Evolutionary conservation across 2,888 invertebrate genomes (phyloP).

Genomic region (Mythimna ferrago): DNA sequence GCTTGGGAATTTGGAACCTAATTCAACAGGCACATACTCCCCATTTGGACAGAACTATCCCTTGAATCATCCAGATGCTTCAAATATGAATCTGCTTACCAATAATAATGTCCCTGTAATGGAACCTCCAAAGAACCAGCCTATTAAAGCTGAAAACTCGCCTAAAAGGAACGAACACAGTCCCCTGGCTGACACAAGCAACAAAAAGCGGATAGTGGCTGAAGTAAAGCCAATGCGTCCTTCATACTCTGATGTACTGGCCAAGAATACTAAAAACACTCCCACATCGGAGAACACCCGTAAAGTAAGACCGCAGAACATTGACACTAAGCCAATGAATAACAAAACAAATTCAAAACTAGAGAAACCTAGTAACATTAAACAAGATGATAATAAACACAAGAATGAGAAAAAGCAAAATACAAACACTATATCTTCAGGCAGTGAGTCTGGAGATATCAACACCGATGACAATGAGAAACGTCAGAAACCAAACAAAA

Average conservation of each 20-base stretch:
- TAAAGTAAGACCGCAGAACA: constrained; percentile 84
- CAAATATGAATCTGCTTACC: constrained; percentile 78
- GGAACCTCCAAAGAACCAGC: constrained; percentile 74
- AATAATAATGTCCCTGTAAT: constrained; percentile 71
- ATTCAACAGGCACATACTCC: constrained; percentile 93
- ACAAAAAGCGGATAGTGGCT: constrained; percentile 94
- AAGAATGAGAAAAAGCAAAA: constrained; percentile 83
- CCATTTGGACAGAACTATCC: constrained; percentile 93
- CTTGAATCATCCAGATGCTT: constrained; percentile 87
- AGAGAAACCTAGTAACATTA: constrained; percentile 77
- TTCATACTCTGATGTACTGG: constrained; percentile 95
- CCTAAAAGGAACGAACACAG: constrained; percentile 86
- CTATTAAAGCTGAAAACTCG: constrained; percentile 79
- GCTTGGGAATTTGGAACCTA: constrained; percentile 93
- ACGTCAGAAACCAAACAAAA: constrained; percentile 81
- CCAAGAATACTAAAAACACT: constrained; percentile 92
- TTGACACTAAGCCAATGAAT: constrained; percentile 81
- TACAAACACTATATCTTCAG: constrained; percentile 83
- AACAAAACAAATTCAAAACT: constrained; percentile 82
- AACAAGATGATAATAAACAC: constrained; percentile 80
- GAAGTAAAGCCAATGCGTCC: constrained; percentile 97
- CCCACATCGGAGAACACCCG: constrained; percentile 84
- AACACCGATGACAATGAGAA: constrained; percentile 85
- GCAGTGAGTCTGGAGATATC: constrained; percentile 88
- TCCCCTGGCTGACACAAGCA: constrained; percentile 89